Evolutionary conservation across 2,888 invertebrate genomes (phyloP).

Genomic region (Drosophila recens): DNA sequence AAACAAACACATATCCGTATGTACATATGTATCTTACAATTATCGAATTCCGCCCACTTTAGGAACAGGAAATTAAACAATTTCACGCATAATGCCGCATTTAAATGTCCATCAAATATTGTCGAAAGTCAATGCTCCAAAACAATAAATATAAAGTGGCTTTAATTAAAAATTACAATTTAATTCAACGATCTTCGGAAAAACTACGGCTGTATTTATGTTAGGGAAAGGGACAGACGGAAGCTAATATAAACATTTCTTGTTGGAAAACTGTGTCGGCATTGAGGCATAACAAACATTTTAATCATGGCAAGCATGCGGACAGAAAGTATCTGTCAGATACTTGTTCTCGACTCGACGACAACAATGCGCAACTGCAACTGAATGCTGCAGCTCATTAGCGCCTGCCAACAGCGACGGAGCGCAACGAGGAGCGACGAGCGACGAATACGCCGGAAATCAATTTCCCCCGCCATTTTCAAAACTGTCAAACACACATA

Average conservation of each 20-base stretch:
- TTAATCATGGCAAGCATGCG: constrained; percentile 62
- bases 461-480: constrained; percentile 51
- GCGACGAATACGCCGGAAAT: constrained; percentile 68
- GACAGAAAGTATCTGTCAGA: constrained; percentile 69
- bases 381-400: constrained; percentile 77
- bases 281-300: constrained; percentile 77
- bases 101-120: constrained; percentile 50
- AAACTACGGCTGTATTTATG: not conserved
- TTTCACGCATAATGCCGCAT: constrained; percentile 65
- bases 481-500: constrained; percentile 40
- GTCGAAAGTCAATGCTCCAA: constrained; percentile 18
- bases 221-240: constrained; percentile 13
- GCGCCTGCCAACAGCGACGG: constrained; percentile 71
- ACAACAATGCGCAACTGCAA: constrained; percentile 28
- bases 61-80: constrained; percentile 67
- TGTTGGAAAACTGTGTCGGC: constrained; percentile 45
- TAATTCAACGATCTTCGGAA: constrained; percentile 51
- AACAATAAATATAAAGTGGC: constrained; percentile 66
- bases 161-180: constrained; percentile 75
- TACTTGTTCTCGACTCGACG: constrained; percentile 51
- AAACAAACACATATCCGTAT: not conserved
- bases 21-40: not conserved
- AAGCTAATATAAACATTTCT: constrained; percentile 49
- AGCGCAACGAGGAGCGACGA: constrained; percentile 62
- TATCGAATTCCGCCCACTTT: constrained; percentile 14